Conservation (phyloP, 2,113 vertebrate genomes). For the Himantopus leucocephalus region DNA sequence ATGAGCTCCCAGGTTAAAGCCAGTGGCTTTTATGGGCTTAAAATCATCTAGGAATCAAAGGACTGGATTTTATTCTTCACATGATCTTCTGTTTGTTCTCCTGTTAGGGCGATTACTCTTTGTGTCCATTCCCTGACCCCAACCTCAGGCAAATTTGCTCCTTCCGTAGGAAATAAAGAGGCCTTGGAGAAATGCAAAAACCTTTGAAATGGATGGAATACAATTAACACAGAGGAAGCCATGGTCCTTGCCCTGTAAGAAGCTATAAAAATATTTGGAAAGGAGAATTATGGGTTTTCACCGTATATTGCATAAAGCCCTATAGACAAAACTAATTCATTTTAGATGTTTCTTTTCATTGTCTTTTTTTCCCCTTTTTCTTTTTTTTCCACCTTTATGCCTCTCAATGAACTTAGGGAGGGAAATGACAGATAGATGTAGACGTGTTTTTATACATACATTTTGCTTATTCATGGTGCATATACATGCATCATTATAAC, state of each 20-base stretch:
- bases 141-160: not conserved
- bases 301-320: not conserved
- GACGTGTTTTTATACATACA: not conserved
- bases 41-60: not conserved
- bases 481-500: not conserved
- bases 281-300: not conserved
- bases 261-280: not conserved
- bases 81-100: not conserved
- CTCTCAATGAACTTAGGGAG: not conserved
- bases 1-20: not conserved
- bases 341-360: not conserved
- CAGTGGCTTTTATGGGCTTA: not conserved
- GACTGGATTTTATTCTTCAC: not conserved
- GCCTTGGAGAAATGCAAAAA: not conserved
- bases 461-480: not conserved
- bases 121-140: not conserved
- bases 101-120: not conserved
- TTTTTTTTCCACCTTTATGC: accelerated
- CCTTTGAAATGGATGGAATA: not conserved
- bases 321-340: not conserved
- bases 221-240: not conserved
- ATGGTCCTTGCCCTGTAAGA: not conserved
- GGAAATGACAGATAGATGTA: not conserved
- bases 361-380: too few species aligned
- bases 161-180: not conserved